Evolutionary conservation across 2,797 vertebrate genomes (phyloP).

Genomic region (Agapornis canus): DNA sequence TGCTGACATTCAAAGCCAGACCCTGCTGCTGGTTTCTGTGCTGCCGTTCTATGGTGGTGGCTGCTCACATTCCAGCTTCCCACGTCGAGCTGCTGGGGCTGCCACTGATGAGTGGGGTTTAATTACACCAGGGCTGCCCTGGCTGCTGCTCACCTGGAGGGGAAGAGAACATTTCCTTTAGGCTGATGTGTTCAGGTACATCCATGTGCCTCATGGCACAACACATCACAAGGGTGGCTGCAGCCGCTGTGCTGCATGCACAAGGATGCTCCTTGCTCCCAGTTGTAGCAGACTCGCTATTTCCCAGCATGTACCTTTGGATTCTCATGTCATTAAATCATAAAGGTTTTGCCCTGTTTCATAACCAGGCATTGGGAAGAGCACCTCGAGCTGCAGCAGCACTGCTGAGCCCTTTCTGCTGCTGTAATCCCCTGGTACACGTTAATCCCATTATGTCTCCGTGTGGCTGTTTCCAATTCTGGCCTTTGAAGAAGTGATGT

Average conservation of each 20-base stretch:
- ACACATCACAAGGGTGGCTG: fast-evolving
- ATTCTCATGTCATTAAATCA: fast-evolving
- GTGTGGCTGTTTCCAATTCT: constrained; percentile 44
- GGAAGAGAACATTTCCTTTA: background rate
- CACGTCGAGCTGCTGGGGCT: background rate
- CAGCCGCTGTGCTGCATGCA: background rate
- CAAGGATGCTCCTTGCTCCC: background rate
- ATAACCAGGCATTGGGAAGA: background rate
- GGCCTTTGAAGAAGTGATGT: constrained; percentile 53
- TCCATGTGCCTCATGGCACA: fast-evolving
- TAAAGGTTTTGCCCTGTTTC: background rate
- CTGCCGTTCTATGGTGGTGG: background rate
- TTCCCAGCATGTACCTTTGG: fast-evolving
- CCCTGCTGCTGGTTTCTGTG: background rate
- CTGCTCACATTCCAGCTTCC: fast-evolving
- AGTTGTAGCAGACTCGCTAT: fast-evolving
- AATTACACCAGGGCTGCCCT: background rate
- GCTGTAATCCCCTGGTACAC: constrained; percentile 5
- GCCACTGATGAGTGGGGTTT: fast-evolving
- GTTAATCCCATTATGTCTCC: constrained; percentile 64
- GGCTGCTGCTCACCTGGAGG: fast-evolving
- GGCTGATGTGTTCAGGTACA: too few species aligned
- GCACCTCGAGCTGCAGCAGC: background rate
- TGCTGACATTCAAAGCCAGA: background rate
- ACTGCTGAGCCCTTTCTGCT: background rate